Evolutionary conservation across 2,888 invertebrate genomes (phyloP), one percentile per base, ranked within the genome.

Genomic region (Acrobasis consociella): DNA sequence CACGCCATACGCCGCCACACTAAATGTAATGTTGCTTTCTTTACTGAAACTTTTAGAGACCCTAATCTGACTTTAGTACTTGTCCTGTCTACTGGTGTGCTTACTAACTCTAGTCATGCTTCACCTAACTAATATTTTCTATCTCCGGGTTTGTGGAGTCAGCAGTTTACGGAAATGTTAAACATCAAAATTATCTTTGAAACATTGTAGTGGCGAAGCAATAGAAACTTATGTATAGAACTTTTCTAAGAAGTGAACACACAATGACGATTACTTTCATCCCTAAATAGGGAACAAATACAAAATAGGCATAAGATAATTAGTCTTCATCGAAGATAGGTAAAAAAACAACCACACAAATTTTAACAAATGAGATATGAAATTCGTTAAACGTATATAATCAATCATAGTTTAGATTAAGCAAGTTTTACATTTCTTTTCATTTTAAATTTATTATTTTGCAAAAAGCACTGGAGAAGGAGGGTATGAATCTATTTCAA

Each of bases 81-180:
- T 52, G 58, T 61, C 68, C 69, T 70, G 59, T 73, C 71, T 76
- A 68, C 61, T 75, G 77, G 63, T 76, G 69, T 76, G 76, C 76
- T 75, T 74, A 72, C 68, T 75, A 71, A 77, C 69, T 75, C 72
- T 72, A 62, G 70, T 72, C 76, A 82, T 78, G 86, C 85, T 84
- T 76, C 63, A 81, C 83, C 82, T 80, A 81, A 88, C 83, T 89
- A 87, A 87, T 78, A 72, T 80, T 80, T 75, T 83, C 75, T 76
- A 55, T 77, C 81, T 87, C 80, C 82, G 78, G 83, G 80, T 73
- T 73, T 73, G 79, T 84, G 87, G 80, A 80, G 75, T 81, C 84
- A 80, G 85, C 85, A 77, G 78, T 58, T 49, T 10, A 13, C 22
- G 42, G 42, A 11, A 58, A 1, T 2, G 52, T 10, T 17, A 37